Evolutionary conservation across 2,888 invertebrate genomes (phyloP), one percentile per base, ranked within the genome.

Genomic region (Physocephala rufipes): DNA sequence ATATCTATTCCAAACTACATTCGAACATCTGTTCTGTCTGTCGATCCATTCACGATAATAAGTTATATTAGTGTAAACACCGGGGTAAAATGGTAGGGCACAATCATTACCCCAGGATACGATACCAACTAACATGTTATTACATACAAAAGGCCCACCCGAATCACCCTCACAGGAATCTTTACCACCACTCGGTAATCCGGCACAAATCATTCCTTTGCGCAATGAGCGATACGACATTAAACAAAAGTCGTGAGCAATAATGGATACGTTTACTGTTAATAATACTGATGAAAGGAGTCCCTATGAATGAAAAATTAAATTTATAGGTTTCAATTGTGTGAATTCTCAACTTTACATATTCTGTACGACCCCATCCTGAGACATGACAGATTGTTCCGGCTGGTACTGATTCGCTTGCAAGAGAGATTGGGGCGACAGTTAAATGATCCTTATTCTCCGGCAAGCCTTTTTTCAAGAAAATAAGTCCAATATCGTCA

Each of bases 321-420:
- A 43, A 19, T n/a, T 64, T 47, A 63, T 2, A 16, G 5, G n/a
- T n/a, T n/a, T n/a, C n/a, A n/a, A n/a, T n/a, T n/a, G n/a, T n/a
- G n/a, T n/a, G n/a, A n/a, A n/a, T n/a, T n/a, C n/a, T n/a, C n/a
- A n/a, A n/a, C n/a, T n/a, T n/a, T n/a, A n/a, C n/a, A n/a, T n/a
- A n/a, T n/a, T n/a, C n/a, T n/a, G 82, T 85, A 70, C 78, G 79
- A 16, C 85, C 85, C 85, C 86, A 85, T 16, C 85, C 85, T 7
- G 83, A 79, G 24, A 85, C 82, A 63, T 81, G 80, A 69, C 86
- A 86, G 1, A 70, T 63, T 28, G 71, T 73, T 1, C 82, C 84
- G 9, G 74, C 58, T 2, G 78, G 75, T 12, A 76, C 74, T 3
- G 74, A 71, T 12, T 62, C 73, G n/a, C 74, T 78, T 65, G 73